Conservation (phyloP, 2,797 vertebrate genomes). For the Syndactyla subalaris region DNA sequence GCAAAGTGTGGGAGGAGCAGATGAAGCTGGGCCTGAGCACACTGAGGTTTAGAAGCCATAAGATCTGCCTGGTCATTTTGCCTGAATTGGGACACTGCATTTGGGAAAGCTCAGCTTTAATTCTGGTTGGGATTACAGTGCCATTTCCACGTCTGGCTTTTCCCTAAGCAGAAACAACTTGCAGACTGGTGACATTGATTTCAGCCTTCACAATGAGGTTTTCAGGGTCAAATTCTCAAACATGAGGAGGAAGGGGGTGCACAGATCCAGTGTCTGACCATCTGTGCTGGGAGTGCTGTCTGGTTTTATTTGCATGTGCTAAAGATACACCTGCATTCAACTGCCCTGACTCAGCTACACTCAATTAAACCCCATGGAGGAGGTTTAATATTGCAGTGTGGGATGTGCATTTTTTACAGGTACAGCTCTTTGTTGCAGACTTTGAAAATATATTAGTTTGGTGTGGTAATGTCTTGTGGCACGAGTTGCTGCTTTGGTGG, state of each 20-base stretch:
- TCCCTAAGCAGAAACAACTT: background rate
- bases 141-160: background rate
- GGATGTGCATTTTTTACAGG: background rate
- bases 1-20: background rate
- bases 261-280: background rate
- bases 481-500: background rate
- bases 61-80: background rate
- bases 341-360: background rate
- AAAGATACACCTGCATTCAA: background rate
- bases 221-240: background rate
- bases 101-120: background rate
- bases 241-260: background rate
- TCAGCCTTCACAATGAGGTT: background rate
- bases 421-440: background rate
- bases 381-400: background rate
- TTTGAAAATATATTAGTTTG: background rate
- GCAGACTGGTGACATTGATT: background rate
- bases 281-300: background rate
- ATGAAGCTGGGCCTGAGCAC: background rate
- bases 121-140: background rate
- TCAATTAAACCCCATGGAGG: rapidly evolving
- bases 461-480: background rate
- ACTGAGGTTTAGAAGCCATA: rapidly evolving
- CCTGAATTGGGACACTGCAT: rapidly evolving
- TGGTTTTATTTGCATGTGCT: background rate